These are phyloP conservation scores for Streblospio benedicti DNA, from an alignment of 1,140 invertebrate species.

Conservation along the genomic window DNA sequence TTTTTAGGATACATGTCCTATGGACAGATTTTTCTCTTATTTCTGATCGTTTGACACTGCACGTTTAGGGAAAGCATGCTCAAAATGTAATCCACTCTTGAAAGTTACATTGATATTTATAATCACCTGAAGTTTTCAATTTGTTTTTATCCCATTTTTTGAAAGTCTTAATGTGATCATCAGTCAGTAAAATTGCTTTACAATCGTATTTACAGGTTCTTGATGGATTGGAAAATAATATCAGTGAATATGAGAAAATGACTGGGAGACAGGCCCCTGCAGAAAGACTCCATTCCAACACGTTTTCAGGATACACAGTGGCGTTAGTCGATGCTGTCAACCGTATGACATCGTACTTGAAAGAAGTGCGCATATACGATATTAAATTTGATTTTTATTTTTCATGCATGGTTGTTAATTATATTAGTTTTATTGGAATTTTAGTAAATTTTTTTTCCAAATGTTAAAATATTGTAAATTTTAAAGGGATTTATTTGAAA, in stretches of 20 bases:
- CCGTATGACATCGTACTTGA: slow-evolving; percentile 34
- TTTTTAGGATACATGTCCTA: no score
- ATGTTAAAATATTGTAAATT: background rate
- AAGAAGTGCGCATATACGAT: slow-evolving; percentile 25
- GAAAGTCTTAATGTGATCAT: no score
- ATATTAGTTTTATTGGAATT: background rate
- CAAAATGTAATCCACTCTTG: no score
- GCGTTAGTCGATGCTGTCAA: slow-evolving; percentile 36
- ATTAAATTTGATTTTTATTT: background rate
- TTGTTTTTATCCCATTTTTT: no score
- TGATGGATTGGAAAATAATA: slow-evolving; percentile 31
- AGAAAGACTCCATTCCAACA: slow-evolving; percentile 27
- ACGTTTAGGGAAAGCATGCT: no score
- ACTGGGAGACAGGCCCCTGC: slow-evolving; percentile 28
- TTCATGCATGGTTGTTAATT: background rate
- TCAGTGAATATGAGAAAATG: slow-evolving; percentile 33
- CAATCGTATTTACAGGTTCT: slow-evolving; percentile 29
- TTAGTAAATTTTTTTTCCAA: background rate
- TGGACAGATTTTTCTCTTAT: no score
- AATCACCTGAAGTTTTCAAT: no score
- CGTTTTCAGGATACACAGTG: slow-evolving; percentile 39
- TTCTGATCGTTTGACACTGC: no score
- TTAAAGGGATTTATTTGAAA: background rate
- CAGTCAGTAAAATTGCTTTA: no score
- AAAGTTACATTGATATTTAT: no score